Evolutionary conservation across 2,888 invertebrate species (phyloP).

Genomic region (Pandemis corylana): DNA sequence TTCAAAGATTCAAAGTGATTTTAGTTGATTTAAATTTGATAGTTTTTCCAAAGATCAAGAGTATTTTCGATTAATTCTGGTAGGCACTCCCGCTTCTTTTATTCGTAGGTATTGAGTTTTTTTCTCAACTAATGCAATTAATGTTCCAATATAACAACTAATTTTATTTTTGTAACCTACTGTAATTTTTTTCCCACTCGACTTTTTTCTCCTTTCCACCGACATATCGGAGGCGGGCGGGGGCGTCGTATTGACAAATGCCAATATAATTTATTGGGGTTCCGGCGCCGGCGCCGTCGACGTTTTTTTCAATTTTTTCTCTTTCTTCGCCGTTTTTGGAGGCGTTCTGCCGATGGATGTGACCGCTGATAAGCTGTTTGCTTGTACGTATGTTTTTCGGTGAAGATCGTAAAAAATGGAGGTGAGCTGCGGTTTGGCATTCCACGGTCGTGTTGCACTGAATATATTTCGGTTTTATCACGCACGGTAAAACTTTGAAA

Average conservation of each 20-base stretch:
- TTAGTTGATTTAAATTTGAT: no score
- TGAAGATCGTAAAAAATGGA: neutral
- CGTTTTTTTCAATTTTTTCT: slow-evolving; percentile 66
- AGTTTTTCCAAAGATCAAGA: no score
- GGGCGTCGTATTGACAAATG: slow-evolving; percentile 31
- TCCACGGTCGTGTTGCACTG: neutral
- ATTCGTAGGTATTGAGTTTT: no score
- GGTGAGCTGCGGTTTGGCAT: neutral
- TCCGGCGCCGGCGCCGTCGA: slow-evolving; percentile 68
- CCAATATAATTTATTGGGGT: slow-evolving; percentile 41
- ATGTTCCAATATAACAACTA: no score
- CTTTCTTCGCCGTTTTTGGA: slow-evolving; percentile 9
- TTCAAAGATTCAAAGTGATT: no score
- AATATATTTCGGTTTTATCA: neutral
- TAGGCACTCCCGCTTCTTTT: no score
- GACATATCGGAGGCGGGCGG: slow-evolving; percentile 11
- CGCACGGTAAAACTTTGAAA: no score
- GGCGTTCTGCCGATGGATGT: slow-evolving; percentile 6
- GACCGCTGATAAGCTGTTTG: slow-evolving; percentile 27
- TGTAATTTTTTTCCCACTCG: slow-evolving; percentile 1
- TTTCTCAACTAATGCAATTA: no score
- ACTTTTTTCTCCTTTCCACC: slow-evolving; percentile 12
- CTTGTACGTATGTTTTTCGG: neutral
- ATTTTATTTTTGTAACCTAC: no score
- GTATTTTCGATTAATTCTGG: no score